Conservation (phyloP, 2,797 vertebrate species). For the Petrocephalus sullivani region DNA sequence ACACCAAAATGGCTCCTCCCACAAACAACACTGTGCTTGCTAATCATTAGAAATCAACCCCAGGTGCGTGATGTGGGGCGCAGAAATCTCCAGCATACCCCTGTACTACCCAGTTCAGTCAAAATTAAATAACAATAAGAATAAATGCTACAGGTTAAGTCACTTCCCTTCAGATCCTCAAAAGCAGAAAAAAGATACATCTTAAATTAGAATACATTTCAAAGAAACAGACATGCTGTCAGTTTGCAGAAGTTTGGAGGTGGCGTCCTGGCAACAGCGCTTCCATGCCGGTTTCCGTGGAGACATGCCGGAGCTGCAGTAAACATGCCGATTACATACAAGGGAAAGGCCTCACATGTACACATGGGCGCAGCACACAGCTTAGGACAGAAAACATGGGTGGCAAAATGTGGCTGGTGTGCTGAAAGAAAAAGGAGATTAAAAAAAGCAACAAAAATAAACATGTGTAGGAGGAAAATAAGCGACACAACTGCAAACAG, state of each 20-base stretch:
- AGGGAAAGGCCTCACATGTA: background rate
- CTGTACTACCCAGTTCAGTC: background rate
- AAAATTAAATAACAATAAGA: background rate
- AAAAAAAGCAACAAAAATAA: background rate
- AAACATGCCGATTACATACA: background rate
- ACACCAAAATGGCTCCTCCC: background rate
- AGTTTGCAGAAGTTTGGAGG: background rate
- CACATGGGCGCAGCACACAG: background rate
- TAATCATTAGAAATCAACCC: background rate
- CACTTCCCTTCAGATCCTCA: background rate
- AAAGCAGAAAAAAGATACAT: background rate
- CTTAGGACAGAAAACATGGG: background rate
- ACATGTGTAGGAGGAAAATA: constrained; percentile 24
- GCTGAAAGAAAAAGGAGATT: constrained; percentile 10
- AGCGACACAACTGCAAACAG: constrained; percentile 15
- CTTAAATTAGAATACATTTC: background rate
- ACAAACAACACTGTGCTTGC: background rate
- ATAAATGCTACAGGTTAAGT: background rate
- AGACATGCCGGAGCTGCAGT: background rate
- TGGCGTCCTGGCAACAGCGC: background rate
- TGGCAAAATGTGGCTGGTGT: constrained; percentile 17
- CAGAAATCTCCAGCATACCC: background rate
- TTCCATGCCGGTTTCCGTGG: background rate
- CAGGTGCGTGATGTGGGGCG: background rate
- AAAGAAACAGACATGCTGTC: background rate